Conservation (phyloP, 2,113 vertebrate genomes). For the Candoia aspera region DNA sequence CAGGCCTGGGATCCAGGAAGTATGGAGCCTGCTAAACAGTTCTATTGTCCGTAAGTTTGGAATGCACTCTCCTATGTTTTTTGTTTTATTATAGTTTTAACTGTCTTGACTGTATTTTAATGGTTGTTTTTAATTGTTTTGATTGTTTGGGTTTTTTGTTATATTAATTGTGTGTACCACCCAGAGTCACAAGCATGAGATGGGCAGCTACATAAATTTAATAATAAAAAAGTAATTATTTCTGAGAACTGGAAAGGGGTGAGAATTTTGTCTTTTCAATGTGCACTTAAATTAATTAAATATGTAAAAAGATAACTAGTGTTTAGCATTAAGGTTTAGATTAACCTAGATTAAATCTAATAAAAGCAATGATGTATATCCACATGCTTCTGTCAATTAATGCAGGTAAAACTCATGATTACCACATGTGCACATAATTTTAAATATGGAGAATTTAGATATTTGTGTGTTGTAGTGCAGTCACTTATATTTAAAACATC, state of each 20-base stretch:
- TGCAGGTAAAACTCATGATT: constrained; percentile 18
- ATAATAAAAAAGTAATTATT: background rate
- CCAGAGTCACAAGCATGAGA: background rate
- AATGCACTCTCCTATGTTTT: background rate
- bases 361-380: background rate
- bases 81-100: background rate
- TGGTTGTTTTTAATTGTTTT: background rate
- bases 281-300: background rate
- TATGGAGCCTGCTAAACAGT: background rate
- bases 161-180: background rate
- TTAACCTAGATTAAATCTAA: constrained; percentile 6
- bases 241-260: background rate
- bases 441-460: constrained; percentile 47
- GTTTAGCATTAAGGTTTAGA: background rate
- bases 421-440: constrained; percentile 32
- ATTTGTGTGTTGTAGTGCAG: background rate
- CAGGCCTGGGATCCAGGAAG: background rate
- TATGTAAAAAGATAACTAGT: background rate
- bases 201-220: background rate
- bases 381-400: background rate
- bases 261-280: background rate
- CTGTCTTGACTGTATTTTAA: background rate
- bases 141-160: background rate
- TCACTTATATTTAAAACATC: constrained; percentile 1
- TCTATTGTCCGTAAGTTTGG: background rate